These are phyloP conservation scores for Lypha dubia DNA, from an alignment of 2,888 invertebrate species.

Conservation along the genomic window DNA sequence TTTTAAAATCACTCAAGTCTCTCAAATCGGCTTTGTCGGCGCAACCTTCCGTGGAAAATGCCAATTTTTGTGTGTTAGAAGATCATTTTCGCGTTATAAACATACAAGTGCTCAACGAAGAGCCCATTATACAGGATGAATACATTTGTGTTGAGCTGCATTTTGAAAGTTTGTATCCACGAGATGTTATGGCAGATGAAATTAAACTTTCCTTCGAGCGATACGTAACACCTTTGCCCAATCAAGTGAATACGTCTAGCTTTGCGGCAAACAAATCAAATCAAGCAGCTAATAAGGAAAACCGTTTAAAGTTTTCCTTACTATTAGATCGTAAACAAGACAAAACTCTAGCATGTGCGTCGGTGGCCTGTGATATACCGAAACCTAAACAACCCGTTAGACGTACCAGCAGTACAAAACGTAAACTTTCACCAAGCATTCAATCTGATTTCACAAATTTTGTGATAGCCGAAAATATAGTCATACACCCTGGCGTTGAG, in stretches of 20 bases:
- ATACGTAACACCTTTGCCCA: constrained; percentile 81
- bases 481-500: constrained; percentile 87
- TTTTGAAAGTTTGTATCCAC: constrained; percentile 86
- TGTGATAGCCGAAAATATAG: constrained; percentile 84
- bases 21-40: constrained; percentile 79
- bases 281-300: constrained; percentile 77
- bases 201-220: constrained; percentile 87
- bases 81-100: constrained; percentile 84
- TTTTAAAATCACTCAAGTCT: constrained; percentile 87
- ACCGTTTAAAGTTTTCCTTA: constrained; percentile 85
- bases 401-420: constrained; percentile 89
- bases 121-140: constrained; percentile 84
- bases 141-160: constrained; percentile 85
- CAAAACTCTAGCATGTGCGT: constrained; percentile 89
- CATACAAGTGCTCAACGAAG: constrained; percentile 78
- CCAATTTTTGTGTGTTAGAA: constrained; percentile 82
- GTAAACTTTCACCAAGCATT: constrained; percentile 87
- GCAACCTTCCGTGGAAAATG: constrained; percentile 80
- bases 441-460: constrained; percentile 87
- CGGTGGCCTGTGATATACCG: constrained; percentile 88
- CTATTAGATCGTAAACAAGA: constrained; percentile 92
- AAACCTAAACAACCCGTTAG: constrained; percentile 86
- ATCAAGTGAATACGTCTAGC: constrained; percentile 43
- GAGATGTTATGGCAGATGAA: constrained; percentile 87
- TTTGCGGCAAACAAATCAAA: constrained; percentile 31